phyloP scores from a whole-genome alignment of 2,888 invertebrate genomes.

The Scaptomyza flava region DNA sequence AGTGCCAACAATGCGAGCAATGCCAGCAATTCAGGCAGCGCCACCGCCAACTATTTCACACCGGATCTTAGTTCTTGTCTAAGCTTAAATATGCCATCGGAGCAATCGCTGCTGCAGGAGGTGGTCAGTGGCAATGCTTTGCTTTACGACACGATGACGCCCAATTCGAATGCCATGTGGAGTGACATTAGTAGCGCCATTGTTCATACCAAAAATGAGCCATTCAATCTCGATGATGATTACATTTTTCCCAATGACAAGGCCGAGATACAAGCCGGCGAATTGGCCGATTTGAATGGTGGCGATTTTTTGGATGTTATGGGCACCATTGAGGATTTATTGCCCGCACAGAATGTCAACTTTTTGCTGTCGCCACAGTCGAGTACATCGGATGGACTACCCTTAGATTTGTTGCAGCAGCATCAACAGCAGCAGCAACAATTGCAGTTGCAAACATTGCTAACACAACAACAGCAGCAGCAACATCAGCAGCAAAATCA shows the following conservation, averaged over 20 bases:
- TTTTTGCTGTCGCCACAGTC: slow-evolving; percentile 79
- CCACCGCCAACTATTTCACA: slow-evolving; percentile 56
- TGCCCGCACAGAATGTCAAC: slow-evolving; percentile 75
- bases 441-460: slow-evolving; percentile 64
- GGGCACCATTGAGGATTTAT: slow-evolving; percentile 91
- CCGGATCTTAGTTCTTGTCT: slow-evolving; percentile 69
- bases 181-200: slow-evolving; percentile 84
- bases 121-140: slow-evolving; percentile 57
- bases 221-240: slow-evolving; percentile 93
- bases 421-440: slow-evolving; percentile 61
- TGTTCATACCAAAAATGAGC: slow-evolving; percentile 85
- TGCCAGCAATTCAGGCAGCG: slow-evolving; percentile 24
- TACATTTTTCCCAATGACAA: slow-evolving; percentile 96
- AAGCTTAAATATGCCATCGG: slow-evolving; percentile 53
- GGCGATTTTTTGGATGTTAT: slow-evolving; percentile 92
- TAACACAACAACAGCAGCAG: slow-evolving; percentile 64
- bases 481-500: slow-evolving; percentile 60
- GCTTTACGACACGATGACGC: slow-evolving; percentile 74
- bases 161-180: slow-evolving; percentile 84
- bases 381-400: slow-evolving; percentile 73
- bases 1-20: slow-evolving; percentile 37
- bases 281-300: slow-evolving; percentile 93
- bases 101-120: slow-evolving; percentile 58
- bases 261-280: slow-evolving; percentile 92
- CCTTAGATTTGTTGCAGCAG: slow-evolving; percentile 81